These are phyloP conservation scores for Apis cerana DNA, from an alignment of 1,140 invertebrate species.

Conservation along the genomic window DNA sequence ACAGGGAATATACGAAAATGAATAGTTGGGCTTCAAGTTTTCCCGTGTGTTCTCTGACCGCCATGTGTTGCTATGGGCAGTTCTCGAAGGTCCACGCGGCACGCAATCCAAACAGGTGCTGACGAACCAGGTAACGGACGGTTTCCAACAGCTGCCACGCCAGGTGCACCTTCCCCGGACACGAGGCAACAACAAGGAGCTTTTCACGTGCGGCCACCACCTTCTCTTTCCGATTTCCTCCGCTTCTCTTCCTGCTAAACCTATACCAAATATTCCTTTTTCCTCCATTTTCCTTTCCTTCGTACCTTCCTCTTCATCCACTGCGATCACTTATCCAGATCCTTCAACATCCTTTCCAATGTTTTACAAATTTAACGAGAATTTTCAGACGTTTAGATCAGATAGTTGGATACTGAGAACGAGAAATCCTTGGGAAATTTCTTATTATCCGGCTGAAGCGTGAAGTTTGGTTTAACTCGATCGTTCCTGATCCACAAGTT, in stretches of 20 bases:
- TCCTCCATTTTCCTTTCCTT: not conserved
- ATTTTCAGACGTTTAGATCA: not conserved
- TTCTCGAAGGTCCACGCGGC: slow-evolving; percentile 63
- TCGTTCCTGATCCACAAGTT: not conserved
- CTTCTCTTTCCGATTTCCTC: slow-evolving; percentile 51
- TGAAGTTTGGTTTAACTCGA: not conserved
- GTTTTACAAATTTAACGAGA: not conserved
- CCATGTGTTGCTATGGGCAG: slow-evolving; percentile 65
- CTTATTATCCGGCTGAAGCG: too few species aligned
- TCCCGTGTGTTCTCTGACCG: slow-evolving; percentile 31
- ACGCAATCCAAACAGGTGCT: slow-evolving; percentile 79
- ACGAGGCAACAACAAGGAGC: slow-evolving; percentile 57
- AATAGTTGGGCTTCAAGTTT: slow-evolving; percentile 10
- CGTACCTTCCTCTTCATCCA: not conserved
- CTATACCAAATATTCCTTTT: not conserved
- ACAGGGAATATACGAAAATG: too few species aligned
- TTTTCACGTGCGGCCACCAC: slow-evolving; percentile 41
- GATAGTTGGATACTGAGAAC: not conserved
- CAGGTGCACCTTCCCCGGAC: slow-evolving; percentile 70
- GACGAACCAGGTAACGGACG: slow-evolving; percentile 76
- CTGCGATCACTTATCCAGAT: not conserved
- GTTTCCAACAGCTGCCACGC: slow-evolving; percentile 76
- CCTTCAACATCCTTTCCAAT: not conserved
- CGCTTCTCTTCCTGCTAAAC: slow-evolving; percentile 17
- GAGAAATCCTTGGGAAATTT: too few species aligned